These are phyloP conservation scores for Ips typographus DNA, from an alignment of 1,140 invertebrate species.

Conservation along the genomic window DNA sequence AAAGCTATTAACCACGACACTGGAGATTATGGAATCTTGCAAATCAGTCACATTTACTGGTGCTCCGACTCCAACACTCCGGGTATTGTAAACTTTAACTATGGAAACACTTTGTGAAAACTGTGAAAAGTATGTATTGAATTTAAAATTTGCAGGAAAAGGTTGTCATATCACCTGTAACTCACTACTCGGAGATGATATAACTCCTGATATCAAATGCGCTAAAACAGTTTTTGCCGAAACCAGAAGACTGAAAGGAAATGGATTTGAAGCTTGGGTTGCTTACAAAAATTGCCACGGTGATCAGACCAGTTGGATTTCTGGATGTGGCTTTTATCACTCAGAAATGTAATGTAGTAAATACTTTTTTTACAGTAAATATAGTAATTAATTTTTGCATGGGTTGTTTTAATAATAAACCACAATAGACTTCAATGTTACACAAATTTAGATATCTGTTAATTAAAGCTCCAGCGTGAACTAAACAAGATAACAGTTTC, in stretches of 20 bases:
- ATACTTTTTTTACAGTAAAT: no score
- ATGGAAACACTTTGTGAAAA: background rate
- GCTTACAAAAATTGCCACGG: slow-evolving; percentile 29
- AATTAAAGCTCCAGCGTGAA: no score
- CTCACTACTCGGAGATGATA: slow-evolving; percentile 23
- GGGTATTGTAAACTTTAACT: background rate
- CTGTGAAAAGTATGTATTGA: background rate
- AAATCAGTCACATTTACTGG: slow-evolving; percentile 38
- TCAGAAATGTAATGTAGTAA: no score
- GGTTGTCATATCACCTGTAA: slow-evolving; percentile 32
- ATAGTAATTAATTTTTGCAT: no score
- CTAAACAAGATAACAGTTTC: no score
- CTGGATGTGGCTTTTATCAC: slow-evolving; percentile 11
- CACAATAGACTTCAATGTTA: no score
- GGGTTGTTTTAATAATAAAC: no score
- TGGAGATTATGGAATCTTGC: slow-evolving; percentile 39
- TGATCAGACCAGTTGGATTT: slow-evolving; percentile 21
- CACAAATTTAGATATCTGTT: no score
- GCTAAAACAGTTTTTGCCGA: slow-evolving; percentile 26
- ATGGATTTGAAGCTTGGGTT: slow-evolving; percentile 34
- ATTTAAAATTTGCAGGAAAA: slow-evolving; percentile 21
- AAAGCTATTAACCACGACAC: slow-evolving; percentile 24
- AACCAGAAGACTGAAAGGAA: background rate
- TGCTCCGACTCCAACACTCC: slow-evolving; percentile 28
- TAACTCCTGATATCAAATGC: slow-evolving; percentile 25